phyloP scores from a whole-genome alignment of 2,888 invertebrate species.

The Allygus modestus region DNA sequence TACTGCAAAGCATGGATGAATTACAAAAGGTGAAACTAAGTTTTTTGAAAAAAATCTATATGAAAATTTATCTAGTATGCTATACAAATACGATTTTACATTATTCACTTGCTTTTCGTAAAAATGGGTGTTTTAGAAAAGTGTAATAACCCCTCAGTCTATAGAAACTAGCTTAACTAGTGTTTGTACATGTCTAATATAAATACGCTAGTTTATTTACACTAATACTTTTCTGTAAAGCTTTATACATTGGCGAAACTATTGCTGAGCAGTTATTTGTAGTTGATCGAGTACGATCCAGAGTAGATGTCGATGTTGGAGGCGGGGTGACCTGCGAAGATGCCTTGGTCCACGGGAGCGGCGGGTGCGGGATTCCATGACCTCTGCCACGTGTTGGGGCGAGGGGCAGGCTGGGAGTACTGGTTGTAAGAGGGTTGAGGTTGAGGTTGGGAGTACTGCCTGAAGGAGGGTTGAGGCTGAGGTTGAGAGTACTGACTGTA shows the following conservation, averaged over 20 bases:
- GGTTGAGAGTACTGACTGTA: constrained; percentile 49
- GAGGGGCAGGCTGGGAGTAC: constrained; percentile 69
- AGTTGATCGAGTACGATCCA: constrained; percentile 88
- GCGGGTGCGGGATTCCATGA: constrained; percentile 66
- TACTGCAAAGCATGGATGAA: neutral
- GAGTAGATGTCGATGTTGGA: constrained; percentile 84
- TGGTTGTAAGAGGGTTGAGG: constrained; percentile 73
- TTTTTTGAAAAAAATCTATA: neutral
- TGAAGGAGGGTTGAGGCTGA: neutral
- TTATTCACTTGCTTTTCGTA: no score
- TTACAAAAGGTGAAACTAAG: neutral
- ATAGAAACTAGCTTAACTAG: constrained; percentile 41
- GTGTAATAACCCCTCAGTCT: constrained; percentile 24
- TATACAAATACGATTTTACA: neutral
- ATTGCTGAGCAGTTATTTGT: constrained; percentile 73
- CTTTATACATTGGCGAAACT: constrained; percentile 33
- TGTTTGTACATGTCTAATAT: constrained; percentile 48
- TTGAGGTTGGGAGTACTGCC: constrained; percentile 61
- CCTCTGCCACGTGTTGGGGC: constrained; percentile 64
- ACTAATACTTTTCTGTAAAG: constrained; percentile 47
- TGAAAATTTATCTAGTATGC: neutral
- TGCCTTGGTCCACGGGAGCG: constrained; percentile 67
- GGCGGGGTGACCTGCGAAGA: constrained; percentile 83
- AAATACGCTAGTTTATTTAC: constrained; percentile 56
- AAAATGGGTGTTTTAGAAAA: neutral